These are phyloP conservation scores for Pyrochroa serraticornis DNA, from an alignment of 2,888 invertebrate species.

Conservation along the genomic window DNA sequence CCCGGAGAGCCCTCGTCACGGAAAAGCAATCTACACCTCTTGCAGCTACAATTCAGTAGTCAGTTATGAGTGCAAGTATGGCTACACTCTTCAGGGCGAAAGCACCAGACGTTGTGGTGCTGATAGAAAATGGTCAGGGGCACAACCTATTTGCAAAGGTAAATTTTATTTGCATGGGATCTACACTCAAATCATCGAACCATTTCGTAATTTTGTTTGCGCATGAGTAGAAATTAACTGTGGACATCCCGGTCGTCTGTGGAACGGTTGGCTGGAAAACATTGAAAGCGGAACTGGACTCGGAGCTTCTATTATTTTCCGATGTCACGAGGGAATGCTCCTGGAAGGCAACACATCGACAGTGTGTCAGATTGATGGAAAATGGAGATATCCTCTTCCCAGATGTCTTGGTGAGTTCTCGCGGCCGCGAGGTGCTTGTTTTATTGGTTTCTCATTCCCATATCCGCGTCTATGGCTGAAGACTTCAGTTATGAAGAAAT, in stretches of 20 bases:
- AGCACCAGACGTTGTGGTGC: conserved; percentile 91
- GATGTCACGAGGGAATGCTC: conserved; percentile 91
- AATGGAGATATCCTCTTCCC: conserved; percentile 93
- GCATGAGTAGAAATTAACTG: conserved; percentile 88
- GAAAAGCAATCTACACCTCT: conserved; percentile 90
- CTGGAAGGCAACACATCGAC: conserved; percentile 88
- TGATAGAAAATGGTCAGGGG: conserved; percentile 93
- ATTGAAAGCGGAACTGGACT: conserved; percentile 87
- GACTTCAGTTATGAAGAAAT: no score
- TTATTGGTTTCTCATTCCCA: not conserved
- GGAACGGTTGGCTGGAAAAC: conserved; percentile 95
- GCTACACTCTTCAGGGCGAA: conserved; percentile 89
- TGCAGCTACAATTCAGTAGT: conserved; percentile 95
- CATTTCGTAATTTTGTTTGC: conserved; percentile 31
- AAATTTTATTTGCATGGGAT: conserved; percentile 33
- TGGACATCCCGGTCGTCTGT: conserved; percentile 89
- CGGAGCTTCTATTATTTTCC: conserved; percentile 90
- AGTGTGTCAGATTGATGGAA: conserved; percentile 91
- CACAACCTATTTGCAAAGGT: conserved; percentile 93
- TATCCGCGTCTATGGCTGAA: not conserved
- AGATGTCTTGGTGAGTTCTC: conserved; percentile 77
- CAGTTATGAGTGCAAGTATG: conserved; percentile 94
- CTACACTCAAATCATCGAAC: conserved; percentile 4
- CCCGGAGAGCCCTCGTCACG: conserved; percentile 90
- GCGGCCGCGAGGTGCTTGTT: not conserved